Evolutionary conservation across 1,140 invertebrate species (phyloP).

Genomic region (Drosophila pandora): DNA sequence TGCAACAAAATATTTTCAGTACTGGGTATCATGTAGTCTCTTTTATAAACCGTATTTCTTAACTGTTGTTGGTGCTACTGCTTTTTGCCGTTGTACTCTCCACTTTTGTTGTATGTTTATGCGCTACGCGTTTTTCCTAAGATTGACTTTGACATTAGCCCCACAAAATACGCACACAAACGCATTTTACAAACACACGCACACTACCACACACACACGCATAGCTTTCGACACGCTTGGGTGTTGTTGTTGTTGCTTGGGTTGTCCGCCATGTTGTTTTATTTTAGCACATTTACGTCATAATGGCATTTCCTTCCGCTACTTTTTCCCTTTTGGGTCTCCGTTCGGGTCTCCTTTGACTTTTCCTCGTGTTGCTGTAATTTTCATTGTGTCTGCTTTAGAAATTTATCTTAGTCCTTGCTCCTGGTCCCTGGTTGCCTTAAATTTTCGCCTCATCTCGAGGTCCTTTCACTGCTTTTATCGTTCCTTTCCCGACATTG

Average conservation of each 20-base stretch:
- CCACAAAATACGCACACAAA: constrained; percentile 59
- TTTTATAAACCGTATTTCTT: constrained; percentile 19
- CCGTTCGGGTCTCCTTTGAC: constrained; percentile 57
- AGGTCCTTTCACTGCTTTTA: constrained; percentile 56
- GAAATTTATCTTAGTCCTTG: constrained; percentile 69
- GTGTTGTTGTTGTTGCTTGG: constrained; percentile 58
- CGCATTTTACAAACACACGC: constrained; percentile 19
- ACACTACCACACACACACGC: constrained; percentile 15
- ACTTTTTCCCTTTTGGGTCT: constrained; percentile 43
- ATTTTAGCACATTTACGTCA: constrained; percentile 82
- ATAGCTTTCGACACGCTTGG: constrained; percentile 72
- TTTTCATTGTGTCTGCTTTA: constrained; percentile 77
- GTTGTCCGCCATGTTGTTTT: constrained; percentile 81
- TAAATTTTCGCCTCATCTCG: constrained; percentile 61
- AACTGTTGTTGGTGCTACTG: constrained; percentile 31
- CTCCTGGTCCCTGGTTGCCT: constrained; percentile 31
- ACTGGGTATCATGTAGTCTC: constrained; percentile 15
- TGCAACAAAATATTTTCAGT: background rate
- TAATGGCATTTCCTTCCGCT: constrained; percentile 81
- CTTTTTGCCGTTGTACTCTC: constrained; percentile 58
- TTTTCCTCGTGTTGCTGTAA: constrained; percentile 61
- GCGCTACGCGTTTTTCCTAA: constrained; percentile 81
- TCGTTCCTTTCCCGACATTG: constrained; percentile 24
- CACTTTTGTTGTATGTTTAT: constrained; percentile 74
- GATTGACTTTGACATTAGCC: constrained; percentile 82